phyloP scores from a whole-genome alignment of 2,888 invertebrate species.

The Tanaodytes sp. region DNA sequence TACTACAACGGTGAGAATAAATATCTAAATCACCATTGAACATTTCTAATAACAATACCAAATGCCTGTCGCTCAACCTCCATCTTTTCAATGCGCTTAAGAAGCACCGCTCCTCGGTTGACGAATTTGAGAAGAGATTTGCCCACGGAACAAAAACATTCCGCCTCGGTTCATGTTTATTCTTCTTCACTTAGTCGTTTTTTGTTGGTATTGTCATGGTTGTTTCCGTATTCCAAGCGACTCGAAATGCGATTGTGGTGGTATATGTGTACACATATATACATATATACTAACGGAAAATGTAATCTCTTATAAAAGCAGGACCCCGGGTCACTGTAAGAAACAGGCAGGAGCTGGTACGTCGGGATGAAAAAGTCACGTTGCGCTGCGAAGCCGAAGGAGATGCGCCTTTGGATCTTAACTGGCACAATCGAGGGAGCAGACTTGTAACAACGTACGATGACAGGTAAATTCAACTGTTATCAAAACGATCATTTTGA shows the following conservation, averaged over 20 bases:
- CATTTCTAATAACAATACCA: no score
- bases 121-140: constrained; percentile 37
- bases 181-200: constrained; percentile 29
- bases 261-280: constrained; percentile 20
- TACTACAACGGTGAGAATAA: no score
- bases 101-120: no score
- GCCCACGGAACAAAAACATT: constrained; percentile 22
- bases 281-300: no score
- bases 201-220: constrained; percentile 16
- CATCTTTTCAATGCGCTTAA: no score
- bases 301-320: constrained; percentile 66
- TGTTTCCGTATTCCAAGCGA: constrained; percentile 33
- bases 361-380: constrained; percentile 74
- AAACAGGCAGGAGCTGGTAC: constrained; percentile 74
- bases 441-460: constrained; percentile 75
- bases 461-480: constrained; percentile 66
- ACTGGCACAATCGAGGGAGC: constrained; percentile 74
- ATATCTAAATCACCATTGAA: no score
- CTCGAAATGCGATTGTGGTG: constrained; percentile 7
- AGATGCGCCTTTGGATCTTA: constrained; percentile 75
- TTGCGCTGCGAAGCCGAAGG: constrained; percentile 75
- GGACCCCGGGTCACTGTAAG: constrained; percentile 75
- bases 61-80: no score
- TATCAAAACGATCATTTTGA: no score
- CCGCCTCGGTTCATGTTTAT: constrained; percentile 22